Evolutionary conservation across 2,113 vertebrate genomes (phyloP).

Genomic region (Electrona antarctica): DNA sequence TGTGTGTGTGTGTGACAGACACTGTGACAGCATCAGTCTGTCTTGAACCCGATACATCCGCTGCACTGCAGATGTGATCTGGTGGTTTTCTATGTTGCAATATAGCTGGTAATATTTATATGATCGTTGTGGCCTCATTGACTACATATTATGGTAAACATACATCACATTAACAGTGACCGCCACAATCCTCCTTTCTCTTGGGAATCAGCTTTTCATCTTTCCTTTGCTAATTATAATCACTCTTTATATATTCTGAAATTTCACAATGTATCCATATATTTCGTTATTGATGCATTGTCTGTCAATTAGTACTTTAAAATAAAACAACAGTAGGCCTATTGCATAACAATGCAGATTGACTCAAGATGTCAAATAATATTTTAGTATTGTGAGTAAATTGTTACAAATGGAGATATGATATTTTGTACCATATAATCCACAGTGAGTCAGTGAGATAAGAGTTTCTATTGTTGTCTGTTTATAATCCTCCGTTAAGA

Average conservation of each 20-base stretch:
- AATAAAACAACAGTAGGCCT: too few species aligned
- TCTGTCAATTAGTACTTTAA: too few species aligned
- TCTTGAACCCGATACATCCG: constrained; percentile 47
- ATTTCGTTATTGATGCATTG: too few species aligned
- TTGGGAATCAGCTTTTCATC: too few species aligned
- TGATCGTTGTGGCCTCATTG: constrained; percentile 47
- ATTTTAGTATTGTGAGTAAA: too few species aligned
- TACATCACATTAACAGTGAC: constrained; percentile 7
- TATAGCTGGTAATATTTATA: constrained; percentile 21
- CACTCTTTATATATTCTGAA: constrained; percentile 10
- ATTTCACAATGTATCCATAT: too few species aligned
- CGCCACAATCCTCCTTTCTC: neutral
- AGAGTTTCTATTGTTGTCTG: constrained; percentile 50
- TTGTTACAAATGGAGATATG: too few species aligned
- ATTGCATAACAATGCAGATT: constrained; percentile 28
- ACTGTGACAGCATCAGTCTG: constrained; percentile 35
- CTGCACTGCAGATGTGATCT: constrained; percentile 53
- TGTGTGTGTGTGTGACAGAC: constrained; percentile 4
- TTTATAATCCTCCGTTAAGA: constrained; percentile 66
- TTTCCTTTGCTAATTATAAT: too few species aligned
- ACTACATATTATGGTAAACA: constrained; percentile 36
- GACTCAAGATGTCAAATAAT: too few species aligned
- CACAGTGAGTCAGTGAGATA: constrained; percentile 45
- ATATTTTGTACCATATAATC: constrained; percentile 34
- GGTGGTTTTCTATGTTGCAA: constrained; percentile 32